Evolutionary conservation across 2,797 vertebrate species (phyloP).

Genomic region (Aphelocoma californica): DNA sequence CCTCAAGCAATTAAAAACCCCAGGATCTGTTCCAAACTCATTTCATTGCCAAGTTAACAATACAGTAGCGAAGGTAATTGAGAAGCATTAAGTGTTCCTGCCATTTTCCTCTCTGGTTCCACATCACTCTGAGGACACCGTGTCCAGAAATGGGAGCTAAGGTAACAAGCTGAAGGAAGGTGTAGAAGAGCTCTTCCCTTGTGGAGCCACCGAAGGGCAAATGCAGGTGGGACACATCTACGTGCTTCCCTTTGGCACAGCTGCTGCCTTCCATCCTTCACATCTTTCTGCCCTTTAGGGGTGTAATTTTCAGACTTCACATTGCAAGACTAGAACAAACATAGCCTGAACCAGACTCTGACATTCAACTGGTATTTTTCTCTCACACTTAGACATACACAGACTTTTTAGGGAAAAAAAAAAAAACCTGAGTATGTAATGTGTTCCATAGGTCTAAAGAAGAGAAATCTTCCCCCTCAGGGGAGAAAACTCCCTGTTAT

Average conservation of each 20-base stretch:
- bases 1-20: slow-evolving; percentile 21
- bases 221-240: not conserved
- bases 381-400: not conserved
- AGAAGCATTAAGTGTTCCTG: not conserved
- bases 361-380: not conserved
- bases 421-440: not conserved
- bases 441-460: not conserved
- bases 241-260: not conserved
- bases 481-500: not conserved
- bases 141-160: not conserved
- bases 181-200: not conserved
- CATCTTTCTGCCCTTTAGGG: not conserved
- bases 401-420: not conserved
- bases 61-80: not conserved
- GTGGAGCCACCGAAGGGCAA: accelerated
- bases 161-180: not conserved
- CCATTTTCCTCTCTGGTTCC: not conserved
- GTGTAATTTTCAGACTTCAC: not conserved
- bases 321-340: not conserved
- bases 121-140: not conserved
- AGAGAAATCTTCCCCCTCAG: not conserved
- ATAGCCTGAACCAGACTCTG: not conserved
- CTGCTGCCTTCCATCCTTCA: not conserved
- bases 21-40: slow-evolving; percentile 1
- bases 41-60: slow-evolving; percentile 12